Evolutionary conservation across 2,797 vertebrate genomes (phyloP).

Genomic region (Ataeniobius toweri): DNA sequence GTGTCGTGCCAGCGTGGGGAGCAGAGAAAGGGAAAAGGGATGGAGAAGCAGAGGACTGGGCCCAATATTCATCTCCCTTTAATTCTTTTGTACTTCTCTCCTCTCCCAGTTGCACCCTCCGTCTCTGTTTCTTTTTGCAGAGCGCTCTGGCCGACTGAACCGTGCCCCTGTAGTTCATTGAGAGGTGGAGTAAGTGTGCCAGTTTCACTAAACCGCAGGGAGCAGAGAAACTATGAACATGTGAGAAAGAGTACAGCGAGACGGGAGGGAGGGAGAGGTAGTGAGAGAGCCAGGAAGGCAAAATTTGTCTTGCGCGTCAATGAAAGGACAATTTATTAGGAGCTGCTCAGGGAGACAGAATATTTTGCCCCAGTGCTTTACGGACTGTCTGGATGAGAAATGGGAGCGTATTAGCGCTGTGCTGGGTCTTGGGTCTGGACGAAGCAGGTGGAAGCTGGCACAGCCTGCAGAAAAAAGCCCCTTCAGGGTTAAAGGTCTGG

Average conservation of each 20-base stretch:
- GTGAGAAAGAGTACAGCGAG: slow-evolving; percentile 39
- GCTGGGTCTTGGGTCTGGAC: slow-evolving; percentile 59
- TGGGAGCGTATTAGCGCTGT: slow-evolving; percentile 85
- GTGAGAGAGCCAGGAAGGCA: slow-evolving; percentile 74
- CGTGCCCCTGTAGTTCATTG: slow-evolving; percentile 52
- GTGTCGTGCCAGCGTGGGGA: slow-evolving; percentile 86
- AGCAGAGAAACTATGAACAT: slow-evolving; percentile 42
- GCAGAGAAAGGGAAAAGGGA: slow-evolving; percentile 74
- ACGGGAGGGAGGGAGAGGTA: slow-evolving; percentile 37
- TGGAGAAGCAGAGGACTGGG: slow-evolving; percentile 62
- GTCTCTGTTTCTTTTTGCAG: slow-evolving; percentile 12
- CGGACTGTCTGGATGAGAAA: slow-evolving; percentile 90
- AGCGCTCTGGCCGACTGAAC: slow-evolving; percentile 39
- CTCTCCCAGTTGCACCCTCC: slow-evolving; percentile 13
- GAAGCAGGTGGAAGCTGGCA: slow-evolving; percentile 75
- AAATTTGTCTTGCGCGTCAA: slow-evolving; percentile 88
- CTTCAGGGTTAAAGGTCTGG: slow-evolving; percentile 62
- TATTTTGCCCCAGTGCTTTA: slow-evolving; percentile 90
- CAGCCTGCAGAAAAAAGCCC: slow-evolving; percentile 54
- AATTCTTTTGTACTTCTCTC: slow-evolving; percentile 21
- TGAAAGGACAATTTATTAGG: slow-evolving; percentile 97
- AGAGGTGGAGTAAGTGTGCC: slow-evolving; percentile 60
- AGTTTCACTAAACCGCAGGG: slow-evolving; percentile 62
- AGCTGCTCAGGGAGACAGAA: slow-evolving; percentile 90
- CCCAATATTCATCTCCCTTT: slow-evolving; percentile 36